Percentiles rank a stretch among this genome's conserved stretches.
Conservation (phyloP, 2,888 invertebrate genomes). For the Syrista parreyssii region DNA sequence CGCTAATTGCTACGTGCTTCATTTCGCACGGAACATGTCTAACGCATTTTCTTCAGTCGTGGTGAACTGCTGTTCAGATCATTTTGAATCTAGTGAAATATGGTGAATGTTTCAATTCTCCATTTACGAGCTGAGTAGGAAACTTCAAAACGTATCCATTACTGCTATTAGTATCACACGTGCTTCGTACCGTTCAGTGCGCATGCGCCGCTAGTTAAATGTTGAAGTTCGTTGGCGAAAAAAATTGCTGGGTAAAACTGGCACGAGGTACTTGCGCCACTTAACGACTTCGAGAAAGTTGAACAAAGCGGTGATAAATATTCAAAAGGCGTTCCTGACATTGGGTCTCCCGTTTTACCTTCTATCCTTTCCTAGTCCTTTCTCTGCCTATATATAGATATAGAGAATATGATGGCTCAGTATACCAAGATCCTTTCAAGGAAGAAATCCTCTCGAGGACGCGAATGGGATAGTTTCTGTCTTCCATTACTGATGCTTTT, state of each 20-base stretch:
- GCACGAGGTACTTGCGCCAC: not conserved
- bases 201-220: not conserved
- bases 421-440: not conserved
- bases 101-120: not conserved
- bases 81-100: not conserved
- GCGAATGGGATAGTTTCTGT: not conserved
- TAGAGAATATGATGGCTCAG: not conserved
- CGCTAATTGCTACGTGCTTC: conserved; percentile 58
- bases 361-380: conserved; percentile 1
- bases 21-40: conserved; percentile 1
- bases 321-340: conserved; percentile 32
- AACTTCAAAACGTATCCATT: not conserved
- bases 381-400: not conserved
- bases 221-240: not conserved
- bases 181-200: not conserved
- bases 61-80: not conserved
- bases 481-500: not conserved
- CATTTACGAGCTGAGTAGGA: not conserved
- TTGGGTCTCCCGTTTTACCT: conserved; percentile 12
- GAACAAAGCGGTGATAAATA: conserved; percentile 30
- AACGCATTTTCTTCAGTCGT: not conserved
- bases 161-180: not conserved
- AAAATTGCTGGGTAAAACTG: not conserved
- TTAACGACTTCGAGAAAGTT: conserved; percentile 20
- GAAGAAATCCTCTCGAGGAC: not conserved